These are phyloP conservation scores for Cheiracanthium punctorium DNA, from an alignment of 2,888 invertebrate species.

Conservation along the genomic window DNA sequence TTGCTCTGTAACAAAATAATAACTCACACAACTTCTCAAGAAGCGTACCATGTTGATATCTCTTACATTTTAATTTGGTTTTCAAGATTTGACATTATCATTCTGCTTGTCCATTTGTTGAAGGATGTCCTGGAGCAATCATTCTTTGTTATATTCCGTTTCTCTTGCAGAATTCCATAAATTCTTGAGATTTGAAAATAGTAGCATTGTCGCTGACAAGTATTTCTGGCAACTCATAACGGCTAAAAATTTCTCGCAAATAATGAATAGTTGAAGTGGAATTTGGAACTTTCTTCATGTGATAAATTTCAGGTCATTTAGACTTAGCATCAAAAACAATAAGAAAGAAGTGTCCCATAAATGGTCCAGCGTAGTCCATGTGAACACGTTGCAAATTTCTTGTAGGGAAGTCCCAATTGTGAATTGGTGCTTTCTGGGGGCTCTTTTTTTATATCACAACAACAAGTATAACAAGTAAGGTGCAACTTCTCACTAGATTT, in stretches of 20 bases:
- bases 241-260: not conserved
- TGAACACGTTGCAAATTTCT: not conserved
- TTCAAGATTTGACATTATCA: not conserved
- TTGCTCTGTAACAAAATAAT: not conserved
- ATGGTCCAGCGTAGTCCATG: constrained; percentile 1
- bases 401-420: not conserved
- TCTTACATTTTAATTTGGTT: not conserved
- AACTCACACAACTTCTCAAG: not conserved
- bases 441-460: constrained; percentile 2
- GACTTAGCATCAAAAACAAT: not conserved
- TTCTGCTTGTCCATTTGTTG: constrained; percentile 1
- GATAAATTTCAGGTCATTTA: not conserved
- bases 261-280: not conserved
- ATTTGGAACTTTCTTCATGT: not conserved
- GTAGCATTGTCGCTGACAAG: not conserved
- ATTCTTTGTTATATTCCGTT: not conserved
- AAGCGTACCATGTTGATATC: not conserved
- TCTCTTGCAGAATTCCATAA: not conserved
- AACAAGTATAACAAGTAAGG: no score
- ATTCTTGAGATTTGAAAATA: not conserved
- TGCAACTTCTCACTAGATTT: not conserved
- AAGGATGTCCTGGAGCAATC: not conserved
- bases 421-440: not conserved
- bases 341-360: not conserved
- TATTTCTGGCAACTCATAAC: not conserved